Percentiles rank a stretch among this genome's conserved stretches.
These are phyloP conservation scores for Rotaria magnacalcarata DNA, from an alignment of 2,888 invertebrate species.

Conservation along the genomic window DNA sequence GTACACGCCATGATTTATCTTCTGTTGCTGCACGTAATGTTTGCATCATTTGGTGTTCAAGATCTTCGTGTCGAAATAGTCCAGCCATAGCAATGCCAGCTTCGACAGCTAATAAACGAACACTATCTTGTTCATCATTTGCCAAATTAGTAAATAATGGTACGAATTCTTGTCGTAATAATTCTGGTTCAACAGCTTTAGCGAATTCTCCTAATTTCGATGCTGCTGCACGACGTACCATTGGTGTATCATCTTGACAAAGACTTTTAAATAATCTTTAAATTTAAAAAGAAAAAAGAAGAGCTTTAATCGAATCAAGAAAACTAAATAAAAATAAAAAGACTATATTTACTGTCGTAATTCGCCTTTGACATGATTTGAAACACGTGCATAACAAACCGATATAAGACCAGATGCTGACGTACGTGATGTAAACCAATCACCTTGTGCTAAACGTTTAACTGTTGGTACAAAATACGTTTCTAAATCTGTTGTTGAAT, in stretches of 20 bases:
- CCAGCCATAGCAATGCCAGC: constrained; percentile 91
- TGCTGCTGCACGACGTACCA: constrained; percentile 96
- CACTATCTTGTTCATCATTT: constrained; percentile 95
- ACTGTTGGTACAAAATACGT: constrained; percentile 91
- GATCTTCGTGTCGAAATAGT: constrained; percentile 75
- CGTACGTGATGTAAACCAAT: constrained; percentile 90
- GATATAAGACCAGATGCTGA: constrained; percentile 87
- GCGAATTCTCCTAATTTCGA: constrained; percentile 95
- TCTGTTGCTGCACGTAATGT: constrained; percentile 84
- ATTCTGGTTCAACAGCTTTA: constrained; percentile 89
- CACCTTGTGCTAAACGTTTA: constrained; percentile 72
- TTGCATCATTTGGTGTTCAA: constrained; percentile 87
- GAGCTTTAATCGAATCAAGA: background rate
- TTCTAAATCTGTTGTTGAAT: constrained; percentile 84
- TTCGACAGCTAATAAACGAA: constrained; percentile 89
- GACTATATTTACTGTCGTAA: constrained; percentile 57
- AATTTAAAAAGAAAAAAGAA: background rate
- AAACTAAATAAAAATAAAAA: constrained; percentile 18
- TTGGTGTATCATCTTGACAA: constrained; percentile 97
- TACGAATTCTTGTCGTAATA: constrained; percentile 88
- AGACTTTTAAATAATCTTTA: constrained; percentile 71
- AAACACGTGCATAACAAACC: constrained; percentile 70
- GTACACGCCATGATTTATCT: constrained; percentile 67
- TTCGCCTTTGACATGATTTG: constrained; percentile 65
- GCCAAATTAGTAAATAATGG: constrained; percentile 92